phyloP scores from a whole-genome alignment of 2,888 invertebrate genomes.

The Baccha elongata region DNA sequence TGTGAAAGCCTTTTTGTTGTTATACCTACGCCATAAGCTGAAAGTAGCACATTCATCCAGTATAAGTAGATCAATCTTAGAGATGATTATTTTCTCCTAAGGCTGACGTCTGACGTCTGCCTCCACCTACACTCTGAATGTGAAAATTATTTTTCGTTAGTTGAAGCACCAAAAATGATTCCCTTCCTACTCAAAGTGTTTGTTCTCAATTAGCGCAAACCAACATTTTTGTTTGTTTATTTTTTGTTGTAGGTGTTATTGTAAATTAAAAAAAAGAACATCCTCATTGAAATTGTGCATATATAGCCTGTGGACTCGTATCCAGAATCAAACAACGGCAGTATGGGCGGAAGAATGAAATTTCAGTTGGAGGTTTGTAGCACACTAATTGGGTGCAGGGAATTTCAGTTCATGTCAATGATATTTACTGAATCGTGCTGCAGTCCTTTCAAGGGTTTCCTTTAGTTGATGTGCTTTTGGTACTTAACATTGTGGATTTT shows the following conservation, averaged over 20 bases:
- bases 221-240: neutral
- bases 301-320: neutral
- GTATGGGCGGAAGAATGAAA: neutral
- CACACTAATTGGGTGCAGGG: slow-evolving; percentile 44
- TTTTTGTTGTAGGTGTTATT: neutral
- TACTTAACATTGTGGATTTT: slow-evolving; percentile 7
- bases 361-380: slow-evolving; percentile 2
- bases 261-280: neutral
- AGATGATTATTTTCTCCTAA: neutral
- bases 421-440: slow-evolving; percentile 23
- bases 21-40: neutral
- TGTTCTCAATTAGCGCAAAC: slow-evolving; percentile 12
- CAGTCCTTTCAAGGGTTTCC: slow-evolving; percentile 16
- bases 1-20: neutral
- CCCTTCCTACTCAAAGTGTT: neutral
- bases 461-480: neutral
- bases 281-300: neutral
- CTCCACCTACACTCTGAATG: neutral
- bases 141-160: neutral
- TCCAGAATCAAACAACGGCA: neutral
- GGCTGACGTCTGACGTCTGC: neutral
- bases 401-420: slow-evolving; percentile 26
- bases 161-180: slow-evolving; percentile 1
- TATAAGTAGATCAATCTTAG: neutral
- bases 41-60: neutral